Percentiles rank a stretch among this genome's conserved stretches.
Conservation (phyloP, 1,140 invertebrate genomes). For the Drosophila tristis region DNA sequence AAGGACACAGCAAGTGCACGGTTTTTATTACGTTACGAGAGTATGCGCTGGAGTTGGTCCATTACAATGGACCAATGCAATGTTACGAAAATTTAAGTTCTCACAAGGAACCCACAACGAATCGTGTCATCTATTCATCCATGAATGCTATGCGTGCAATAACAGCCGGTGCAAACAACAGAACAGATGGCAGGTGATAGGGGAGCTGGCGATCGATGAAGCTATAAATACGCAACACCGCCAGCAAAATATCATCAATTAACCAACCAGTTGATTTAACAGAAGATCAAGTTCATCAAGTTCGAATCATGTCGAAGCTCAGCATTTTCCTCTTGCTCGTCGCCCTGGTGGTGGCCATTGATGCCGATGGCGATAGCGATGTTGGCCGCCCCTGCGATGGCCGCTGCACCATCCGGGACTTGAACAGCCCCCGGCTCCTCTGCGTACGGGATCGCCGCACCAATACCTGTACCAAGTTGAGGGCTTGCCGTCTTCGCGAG, state of each 20-base stretch:
- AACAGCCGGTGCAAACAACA: background rate
- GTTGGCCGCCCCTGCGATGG: constrained; percentile 21
- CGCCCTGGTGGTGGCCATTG: constrained; percentile 18
- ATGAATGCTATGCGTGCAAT: no score
- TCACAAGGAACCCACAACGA: no score
- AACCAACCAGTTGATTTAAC: background rate
- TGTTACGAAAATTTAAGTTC: no score
- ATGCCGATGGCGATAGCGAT: constrained; percentile 13
- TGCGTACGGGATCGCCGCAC: constrained; percentile 43
- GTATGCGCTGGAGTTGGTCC: no score
- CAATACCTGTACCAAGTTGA: constrained; percentile 58
- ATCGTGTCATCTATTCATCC: no score
- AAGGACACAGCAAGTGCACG: no score
- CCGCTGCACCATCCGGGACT: constrained; percentile 41
- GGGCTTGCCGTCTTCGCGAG: constrained; percentile 56
- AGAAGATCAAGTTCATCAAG: background rate
- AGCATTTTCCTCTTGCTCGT: constrained; percentile 44
- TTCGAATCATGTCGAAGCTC: constrained; percentile 54
- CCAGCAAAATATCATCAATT: constrained; percentile 6
- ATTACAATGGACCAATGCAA: no score
- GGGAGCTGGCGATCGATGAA: no score
- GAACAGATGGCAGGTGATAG: constrained; percentile 13
- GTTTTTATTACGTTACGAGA: no score
- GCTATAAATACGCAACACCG: constrained; percentile 15
- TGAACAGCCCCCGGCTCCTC: constrained; percentile 11